Base-by-base conservation (phyloP, 2,113 vertebrate genomes). In the Anseranas semipalmata region DNA sequence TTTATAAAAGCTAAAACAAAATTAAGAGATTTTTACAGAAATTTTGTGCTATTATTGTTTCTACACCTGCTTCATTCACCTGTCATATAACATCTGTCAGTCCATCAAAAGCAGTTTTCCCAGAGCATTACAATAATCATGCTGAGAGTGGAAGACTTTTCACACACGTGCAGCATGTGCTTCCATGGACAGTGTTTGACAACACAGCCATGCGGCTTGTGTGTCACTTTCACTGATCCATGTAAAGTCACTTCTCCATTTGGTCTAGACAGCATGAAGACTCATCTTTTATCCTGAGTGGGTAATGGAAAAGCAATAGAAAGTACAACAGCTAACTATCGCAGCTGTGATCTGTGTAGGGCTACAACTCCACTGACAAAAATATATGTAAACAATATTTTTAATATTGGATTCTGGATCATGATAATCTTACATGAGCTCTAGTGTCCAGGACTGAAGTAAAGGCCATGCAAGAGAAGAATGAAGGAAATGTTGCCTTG, bases 191-290 rank as follows among this genome's bases (percentile, higher is more conserved):
- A 58, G 35, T 32, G 30, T 53, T 67, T 43, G 41, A 53, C 32
- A 55, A n/a, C 25, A 53, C 0, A 0, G 20, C 18, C 32, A 27
- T 55, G 10, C n/a, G 58, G 28, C 55, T 50, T 21, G 30, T 70
- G 15, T 45, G 43, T 41, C 25, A 9, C 70, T 28, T 70, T 78
- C 39, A 16, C 39, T 52, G 50, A 59, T 56, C 35, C 24, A 6
- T 46, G 1, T 60, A 50, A 88, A 78, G 19, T 41, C 60, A 66
- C 50, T 59, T 67, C 8, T 65, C 37, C 33, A 20, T 22, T 87
- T 78, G 15, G n/a, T 67, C 39, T n/a, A 52, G 33, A 24, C 5
- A 43, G 14, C 6, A 13, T 35, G 27, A 82, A 71, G 19, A 27
- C 13, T 65, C 20, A 12, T 65, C 46, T 80, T 78, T 72, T 60